A percentile compares a stretch with the other conserved stretches of the same genome.
These are phyloP conservation scores for Drosophila prostipennis DNA, from an alignment of 2,888 invertebrate species.

Conservation along the genomic window DNA sequence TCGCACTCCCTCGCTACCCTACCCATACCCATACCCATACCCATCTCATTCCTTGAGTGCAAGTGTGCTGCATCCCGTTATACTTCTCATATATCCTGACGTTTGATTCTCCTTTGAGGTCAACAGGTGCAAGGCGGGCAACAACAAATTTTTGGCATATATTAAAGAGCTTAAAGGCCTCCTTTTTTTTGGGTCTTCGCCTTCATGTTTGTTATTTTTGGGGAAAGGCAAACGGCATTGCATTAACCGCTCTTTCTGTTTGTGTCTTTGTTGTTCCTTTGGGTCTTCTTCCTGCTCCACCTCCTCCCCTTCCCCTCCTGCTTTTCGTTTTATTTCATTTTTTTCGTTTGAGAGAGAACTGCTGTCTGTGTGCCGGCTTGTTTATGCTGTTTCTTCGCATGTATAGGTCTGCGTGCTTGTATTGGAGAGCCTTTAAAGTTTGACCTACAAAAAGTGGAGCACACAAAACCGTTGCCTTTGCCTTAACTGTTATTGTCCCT, in stretches of 20 bases:
- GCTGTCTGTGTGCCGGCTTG: conserved; percentile 30
- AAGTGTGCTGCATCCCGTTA: conserved; percentile 27
- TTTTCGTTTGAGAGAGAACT: conserved; percentile 21
- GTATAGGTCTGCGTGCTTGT: conserved; percentile 26
- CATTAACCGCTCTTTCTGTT: conserved; percentile 35
- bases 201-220: conserved; percentile 6
- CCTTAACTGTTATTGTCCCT: conserved; percentile 28
- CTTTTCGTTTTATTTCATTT: conserved; percentile 11
- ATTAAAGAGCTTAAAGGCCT: conserved; percentile 23
- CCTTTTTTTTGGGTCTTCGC: conserved; percentile 5
- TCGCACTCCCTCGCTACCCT: conserved; percentile 7
- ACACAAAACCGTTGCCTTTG: conserved; percentile 41
- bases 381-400: conserved; percentile 27
- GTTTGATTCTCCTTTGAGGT: conserved; percentile 31
- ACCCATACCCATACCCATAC: neutral
- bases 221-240: conserved; percentile 26
- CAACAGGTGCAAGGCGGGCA: conserved; percentile 28
- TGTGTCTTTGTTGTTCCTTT: conserved; percentile 48
- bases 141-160: conserved; percentile 12
- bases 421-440: conserved; percentile 55
- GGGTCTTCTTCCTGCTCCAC: conserved; percentile 26
- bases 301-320: neutral
- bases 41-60: conserved; percentile 11
- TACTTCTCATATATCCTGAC: conserved; percentile 26
- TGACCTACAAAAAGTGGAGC: conserved; percentile 72